Percentiles rank a stretch among this genome's conserved stretches.
Evolutionary conservation across 2,797 vertebrate genomes (phyloP).

Genomic region (Arrhamphus sclerolepis): DNA sequence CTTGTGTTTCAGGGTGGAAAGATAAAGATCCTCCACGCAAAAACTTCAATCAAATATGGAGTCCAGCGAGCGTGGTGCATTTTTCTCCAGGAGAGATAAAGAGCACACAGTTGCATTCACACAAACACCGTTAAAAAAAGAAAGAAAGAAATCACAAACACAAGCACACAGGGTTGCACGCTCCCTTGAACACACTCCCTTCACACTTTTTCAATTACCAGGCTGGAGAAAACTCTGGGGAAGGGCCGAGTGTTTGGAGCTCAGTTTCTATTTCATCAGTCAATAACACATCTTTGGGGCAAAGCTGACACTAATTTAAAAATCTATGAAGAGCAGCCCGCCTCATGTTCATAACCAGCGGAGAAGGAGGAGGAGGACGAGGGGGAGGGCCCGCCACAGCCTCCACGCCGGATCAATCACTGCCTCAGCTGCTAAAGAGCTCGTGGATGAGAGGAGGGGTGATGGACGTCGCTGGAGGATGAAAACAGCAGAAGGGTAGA

Average conservation of each 20-base stretch:
- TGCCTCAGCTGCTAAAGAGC: slow-evolving; percentile 38
- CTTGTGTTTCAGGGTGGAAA: too few species aligned
- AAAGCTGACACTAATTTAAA: slow-evolving; percentile 88
- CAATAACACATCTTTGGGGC: slow-evolving; percentile 88
- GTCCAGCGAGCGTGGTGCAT: slow-evolving; percentile 54
- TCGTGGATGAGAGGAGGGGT: slow-evolving; percentile 25
- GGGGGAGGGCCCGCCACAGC: slow-evolving; percentile 62
- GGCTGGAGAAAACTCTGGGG: slow-evolving; percentile 82
- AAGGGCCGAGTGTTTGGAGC: slow-evolving; percentile 81
- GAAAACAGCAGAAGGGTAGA: slow-evolving; percentile 37
- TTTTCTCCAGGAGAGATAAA: slow-evolving; percentile 75
- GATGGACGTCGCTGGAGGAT: slow-evolving; percentile 42
- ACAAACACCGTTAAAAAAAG: slow-evolving; percentile 32
- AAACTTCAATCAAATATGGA: slow-evolving; percentile 72
- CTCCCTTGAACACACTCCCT: slow-evolving; percentile 67
- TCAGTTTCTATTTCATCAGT: slow-evolving; percentile 86
- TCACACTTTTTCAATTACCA: slow-evolving; percentile 86
- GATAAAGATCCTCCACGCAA: slow-evolving; percentile 76
- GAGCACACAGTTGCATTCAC: slow-evolving; percentile 50
- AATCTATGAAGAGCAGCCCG: slow-evolving; percentile 84
- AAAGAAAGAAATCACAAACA: slow-evolving; percentile 41
- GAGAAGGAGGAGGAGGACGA: slow-evolving; percentile 61
- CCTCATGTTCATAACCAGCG: slow-evolving; percentile 82
- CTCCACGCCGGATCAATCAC: slow-evolving; percentile 78
- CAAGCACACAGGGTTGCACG: slow-evolving; percentile 46